phyloP scores from a whole-genome alignment of 2,797 vertebrate genomes.

The Scarus forsteni region DNA sequence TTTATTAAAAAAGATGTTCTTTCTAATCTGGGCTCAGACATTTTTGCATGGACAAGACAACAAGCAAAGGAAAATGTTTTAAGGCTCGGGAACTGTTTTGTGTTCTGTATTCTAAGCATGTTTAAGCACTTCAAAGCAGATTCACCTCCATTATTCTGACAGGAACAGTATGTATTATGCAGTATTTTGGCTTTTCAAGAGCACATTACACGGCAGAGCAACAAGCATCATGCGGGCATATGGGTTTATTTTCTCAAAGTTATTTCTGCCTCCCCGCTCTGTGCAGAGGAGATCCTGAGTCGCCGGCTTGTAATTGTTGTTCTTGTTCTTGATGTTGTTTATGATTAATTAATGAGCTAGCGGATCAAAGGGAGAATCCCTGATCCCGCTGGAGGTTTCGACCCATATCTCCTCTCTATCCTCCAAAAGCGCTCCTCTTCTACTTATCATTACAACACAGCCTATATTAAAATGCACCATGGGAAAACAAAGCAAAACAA shows the following conservation, averaged over 20 bases:
- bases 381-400: slow-evolving; percentile 63
- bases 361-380: slow-evolving; percentile 76
- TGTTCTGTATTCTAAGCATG: slow-evolving; percentile 10
- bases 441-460: slow-evolving; percentile 35
- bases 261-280: slow-evolving; percentile 27
- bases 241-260: slow-evolving; percentile 13
- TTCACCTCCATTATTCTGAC: slow-evolving; percentile 42
- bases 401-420: slow-evolving; percentile 71
- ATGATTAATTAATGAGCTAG: slow-evolving; percentile 77
- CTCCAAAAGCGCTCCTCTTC: slow-evolving; percentile 22
- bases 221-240: slow-evolving; percentile 20
- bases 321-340: slow-evolving; percentile 76
- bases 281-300: slow-evolving; percentile 40
- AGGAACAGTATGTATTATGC: slow-evolving; percentile 49
- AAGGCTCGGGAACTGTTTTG: slow-evolving; percentile 7
- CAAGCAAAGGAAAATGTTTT: slow-evolving; percentile 12
- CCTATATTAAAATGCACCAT: slow-evolving; percentile 29
- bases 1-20: background rate
- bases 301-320: slow-evolving; percentile 73
- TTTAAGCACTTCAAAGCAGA: slow-evolving; percentile 49
- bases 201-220: slow-evolving; percentile 47
- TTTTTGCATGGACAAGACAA: slow-evolving; percentile 3
- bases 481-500: slow-evolving; percentile 18
- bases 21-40: background rate
- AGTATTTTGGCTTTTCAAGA: slow-evolving; percentile 40